A percentile compares a stretch with the other conserved stretches of the same genome.
Evolutionary conservation across 1,140 invertebrate species (phyloP).

Genomic region (Gryllus bimaculatus): DNA sequence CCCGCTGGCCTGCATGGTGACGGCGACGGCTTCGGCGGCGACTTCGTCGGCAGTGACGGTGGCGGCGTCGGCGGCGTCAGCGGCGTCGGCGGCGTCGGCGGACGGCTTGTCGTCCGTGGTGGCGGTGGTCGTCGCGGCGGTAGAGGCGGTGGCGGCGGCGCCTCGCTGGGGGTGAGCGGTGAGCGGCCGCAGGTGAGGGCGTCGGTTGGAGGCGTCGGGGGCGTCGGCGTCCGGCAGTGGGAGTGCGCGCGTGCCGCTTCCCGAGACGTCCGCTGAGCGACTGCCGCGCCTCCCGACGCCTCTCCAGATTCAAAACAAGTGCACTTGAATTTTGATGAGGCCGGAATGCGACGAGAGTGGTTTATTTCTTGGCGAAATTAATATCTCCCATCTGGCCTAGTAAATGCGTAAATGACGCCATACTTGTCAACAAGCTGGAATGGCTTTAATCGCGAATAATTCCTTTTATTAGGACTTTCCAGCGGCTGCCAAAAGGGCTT

Average conservation of each 20-base stretch:
- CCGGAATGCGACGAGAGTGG: background rate
- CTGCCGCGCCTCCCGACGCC: too few relatives aligned
- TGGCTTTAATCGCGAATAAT: conserved; percentile 4
- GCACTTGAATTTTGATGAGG: background rate
- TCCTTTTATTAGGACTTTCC: background rate
- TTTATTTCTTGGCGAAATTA: conserved; percentile 5
- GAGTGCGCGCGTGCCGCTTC: too few relatives aligned
- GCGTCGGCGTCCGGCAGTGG: too few relatives aligned
- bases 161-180: too few relatives aligned
- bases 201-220: too few relatives aligned
- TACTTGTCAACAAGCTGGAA: conserved; percentile 4
- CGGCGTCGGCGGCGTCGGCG: too few relatives aligned
- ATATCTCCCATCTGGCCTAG: background rate
- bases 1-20: background rate
- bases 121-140: background rate
- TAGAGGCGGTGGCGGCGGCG: too few relatives aligned
- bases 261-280: too few relatives aligned
- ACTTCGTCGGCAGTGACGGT: background rate
- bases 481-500: too few relatives aligned
- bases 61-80: background rate
- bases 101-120: background rate
- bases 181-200: too few relatives aligned
- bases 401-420: conserved; percentile 1
- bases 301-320: too few relatives aligned
- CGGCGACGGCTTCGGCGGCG: background rate